phyloP scores from a whole-genome alignment of 2,113 vertebrate genomes.

The Pongo abelii region DNA sequence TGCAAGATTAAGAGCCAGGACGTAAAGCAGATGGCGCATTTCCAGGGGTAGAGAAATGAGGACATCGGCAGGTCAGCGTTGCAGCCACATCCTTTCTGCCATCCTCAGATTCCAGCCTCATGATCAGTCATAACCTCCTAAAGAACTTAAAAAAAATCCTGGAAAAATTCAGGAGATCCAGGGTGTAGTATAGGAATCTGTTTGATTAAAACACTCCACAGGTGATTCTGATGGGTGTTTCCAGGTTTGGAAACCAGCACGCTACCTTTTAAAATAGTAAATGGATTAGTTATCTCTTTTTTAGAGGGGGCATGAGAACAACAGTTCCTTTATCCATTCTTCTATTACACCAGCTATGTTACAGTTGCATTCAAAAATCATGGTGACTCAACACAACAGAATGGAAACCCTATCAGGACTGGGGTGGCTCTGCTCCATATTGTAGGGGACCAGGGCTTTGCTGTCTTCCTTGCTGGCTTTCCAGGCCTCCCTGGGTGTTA shows the following conservation, averaged over 20 bases:
- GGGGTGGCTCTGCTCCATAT: not conserved
- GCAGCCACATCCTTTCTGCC: not conserved
- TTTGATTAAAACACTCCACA: not conserved
- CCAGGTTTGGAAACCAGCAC: not conserved
- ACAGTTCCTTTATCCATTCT: not conserved
- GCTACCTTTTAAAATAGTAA: not conserved
- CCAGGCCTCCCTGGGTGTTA: not conserved
- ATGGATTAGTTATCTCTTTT: not conserved
- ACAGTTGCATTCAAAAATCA: not conserved
- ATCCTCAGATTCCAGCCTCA: not conserved
- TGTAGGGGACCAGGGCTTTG: not conserved
- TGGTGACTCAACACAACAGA: not conserved
- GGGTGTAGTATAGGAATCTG: not conserved
- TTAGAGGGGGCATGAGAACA: not conserved
- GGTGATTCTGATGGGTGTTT: not conserved
- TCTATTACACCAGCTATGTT: not conserved
- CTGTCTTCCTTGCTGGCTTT: not conserved
- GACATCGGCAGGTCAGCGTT: not conserved
- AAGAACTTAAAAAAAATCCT: not conserved
- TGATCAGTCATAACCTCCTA: not conserved
- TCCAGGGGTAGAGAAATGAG: not conserved
- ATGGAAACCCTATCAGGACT: not conserved
- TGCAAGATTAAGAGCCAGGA: not conserved
- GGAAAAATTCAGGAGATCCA: not conserved
- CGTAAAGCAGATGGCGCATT: not conserved